phyloP scores from a whole-genome alignment of 1,140 invertebrate genomes.

The Lutraria rhynchaena region DNA sequence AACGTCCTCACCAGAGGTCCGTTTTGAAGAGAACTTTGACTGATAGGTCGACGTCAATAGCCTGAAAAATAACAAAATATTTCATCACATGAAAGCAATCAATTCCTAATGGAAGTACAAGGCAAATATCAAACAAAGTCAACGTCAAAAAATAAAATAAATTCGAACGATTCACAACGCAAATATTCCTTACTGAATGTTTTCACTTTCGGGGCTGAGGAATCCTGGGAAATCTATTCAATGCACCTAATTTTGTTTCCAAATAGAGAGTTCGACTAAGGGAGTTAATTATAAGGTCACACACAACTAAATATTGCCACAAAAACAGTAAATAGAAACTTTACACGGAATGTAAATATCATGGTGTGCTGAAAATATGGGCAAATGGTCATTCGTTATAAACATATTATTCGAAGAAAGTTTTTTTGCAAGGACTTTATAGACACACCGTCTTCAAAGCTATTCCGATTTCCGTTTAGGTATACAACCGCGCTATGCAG shows the following conservation, averaged over 20 bases:
- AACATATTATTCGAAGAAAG: no score
- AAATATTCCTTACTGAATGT: slow-evolving; percentile 28
- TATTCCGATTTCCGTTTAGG: no score
- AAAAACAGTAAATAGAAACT: no score
- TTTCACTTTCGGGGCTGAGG: slow-evolving; percentile 23
- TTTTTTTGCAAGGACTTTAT: no score
- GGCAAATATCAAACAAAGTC: neutral
- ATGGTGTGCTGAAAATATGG: no score
- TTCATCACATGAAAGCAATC: neutral
- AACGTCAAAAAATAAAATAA: neutral
- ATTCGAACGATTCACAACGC: neutral
- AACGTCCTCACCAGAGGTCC: neutral
- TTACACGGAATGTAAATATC: no score
- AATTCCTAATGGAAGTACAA: neutral
- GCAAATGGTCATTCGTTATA: no score
- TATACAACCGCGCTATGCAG: no score
- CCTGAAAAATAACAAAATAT: slow-evolving; percentile 17
- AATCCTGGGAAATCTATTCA: slow-evolving; percentile 30
- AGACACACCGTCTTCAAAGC: no score
- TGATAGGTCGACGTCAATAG: neutral
- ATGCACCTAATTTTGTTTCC: slow-evolving; percentile 5
- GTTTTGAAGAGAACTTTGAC: neutral
- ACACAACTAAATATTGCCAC: no score
- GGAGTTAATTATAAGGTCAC: no score
- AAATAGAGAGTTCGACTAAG: slow-evolving; percentile 13